Percentiles rank a stretch among this genome's conserved stretches.
These are phyloP conservation scores for Triplophysa rosa DNA, from an alignment of 2,113 vertebrate species.

Conservation along the genomic window DNA sequence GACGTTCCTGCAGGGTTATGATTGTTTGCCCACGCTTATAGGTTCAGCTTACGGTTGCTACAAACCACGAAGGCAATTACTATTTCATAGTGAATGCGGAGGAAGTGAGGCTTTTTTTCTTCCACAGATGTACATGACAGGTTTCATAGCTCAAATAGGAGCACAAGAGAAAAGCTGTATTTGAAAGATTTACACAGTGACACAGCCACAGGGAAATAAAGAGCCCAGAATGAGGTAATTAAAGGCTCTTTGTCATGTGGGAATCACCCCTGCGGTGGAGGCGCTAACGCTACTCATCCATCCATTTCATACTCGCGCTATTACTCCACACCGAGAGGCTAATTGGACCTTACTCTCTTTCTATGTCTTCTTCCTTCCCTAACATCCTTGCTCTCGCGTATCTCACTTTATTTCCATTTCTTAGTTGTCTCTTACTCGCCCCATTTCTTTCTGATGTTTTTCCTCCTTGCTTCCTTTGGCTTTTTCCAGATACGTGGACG, in stretches of 20 bases:
- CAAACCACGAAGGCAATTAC: not conserved
- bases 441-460: not conserved
- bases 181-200: conserved; percentile 44
- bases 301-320: conserved; percentile 44
- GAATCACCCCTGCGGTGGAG: conserved; percentile 46
- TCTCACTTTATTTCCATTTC: not conserved
- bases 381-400: not conserved
- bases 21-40: not conserved
- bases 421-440: not conserved
- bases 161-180: conserved; percentile 31
- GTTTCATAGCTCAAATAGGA: conserved; percentile 25
- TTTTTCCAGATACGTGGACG: not conserved
- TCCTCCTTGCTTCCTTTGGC: conserved; percentile 1
- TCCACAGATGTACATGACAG: conserved; percentile 33
- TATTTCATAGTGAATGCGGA: not conserved
- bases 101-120: not conserved
- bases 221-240: conserved; percentile 54
- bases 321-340: conserved; percentile 41
- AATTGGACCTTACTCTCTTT: conserved; percentile 41
- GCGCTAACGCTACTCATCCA: conserved; percentile 38
- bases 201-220: conserved; percentile 38
- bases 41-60: not conserved
- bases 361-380: not conserved
- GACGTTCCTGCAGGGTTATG: not conserved
- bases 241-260: conserved; percentile 53